Percentiles rank a stretch among this genome's conserved stretches.
phyloP scores from a whole-genome alignment of 2,888 invertebrate genomes.

The Sinhomidia bicolor region DNA sequence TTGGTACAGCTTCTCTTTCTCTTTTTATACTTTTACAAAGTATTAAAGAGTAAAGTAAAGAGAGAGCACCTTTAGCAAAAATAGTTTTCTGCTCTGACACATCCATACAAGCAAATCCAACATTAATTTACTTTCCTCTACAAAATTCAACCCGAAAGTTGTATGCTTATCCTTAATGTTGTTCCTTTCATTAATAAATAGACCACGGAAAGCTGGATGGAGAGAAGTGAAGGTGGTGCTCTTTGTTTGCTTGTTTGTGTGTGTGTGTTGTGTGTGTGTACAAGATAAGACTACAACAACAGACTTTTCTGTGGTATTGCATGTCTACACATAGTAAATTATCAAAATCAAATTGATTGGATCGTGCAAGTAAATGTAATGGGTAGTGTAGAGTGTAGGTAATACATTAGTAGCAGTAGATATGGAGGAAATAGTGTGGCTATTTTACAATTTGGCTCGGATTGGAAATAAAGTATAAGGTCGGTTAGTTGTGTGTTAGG shows the following conservation, averaged over 20 bases:
- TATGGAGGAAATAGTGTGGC: too few relatives aligned
- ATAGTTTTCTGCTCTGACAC: neutral
- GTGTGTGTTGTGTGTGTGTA: neutral
- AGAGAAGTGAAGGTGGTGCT: too few relatives aligned
- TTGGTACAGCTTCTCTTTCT: neutral
- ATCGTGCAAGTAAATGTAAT: neutral
- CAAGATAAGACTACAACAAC: neutral
- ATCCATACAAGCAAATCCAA: too few relatives aligned
- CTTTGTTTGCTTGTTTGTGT: too few relatives aligned
- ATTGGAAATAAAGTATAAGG: neutral
- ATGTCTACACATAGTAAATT: constrained; percentile 35
- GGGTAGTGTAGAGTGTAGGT: too few relatives aligned
- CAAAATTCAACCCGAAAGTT: neutral
- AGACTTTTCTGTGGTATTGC: neutral
- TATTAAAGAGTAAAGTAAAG: too few relatives aligned
- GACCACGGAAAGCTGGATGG: too few relatives aligned
- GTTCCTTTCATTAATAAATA: too few relatives aligned
- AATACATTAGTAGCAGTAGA: neutral
- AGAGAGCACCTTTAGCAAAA: neutral
- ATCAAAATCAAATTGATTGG: constrained; percentile 22
- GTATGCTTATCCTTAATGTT: neutral
- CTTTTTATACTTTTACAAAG: constrained; percentile 13
- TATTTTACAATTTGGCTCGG: neutral
- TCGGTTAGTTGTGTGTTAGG: too few relatives aligned
- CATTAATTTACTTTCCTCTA: too few relatives aligned